Evolutionary conservation across 2,888 invertebrate species (phyloP), one percentile per base, ranked within the genome.

Genomic region (Lomographa bimaculata): DNA sequence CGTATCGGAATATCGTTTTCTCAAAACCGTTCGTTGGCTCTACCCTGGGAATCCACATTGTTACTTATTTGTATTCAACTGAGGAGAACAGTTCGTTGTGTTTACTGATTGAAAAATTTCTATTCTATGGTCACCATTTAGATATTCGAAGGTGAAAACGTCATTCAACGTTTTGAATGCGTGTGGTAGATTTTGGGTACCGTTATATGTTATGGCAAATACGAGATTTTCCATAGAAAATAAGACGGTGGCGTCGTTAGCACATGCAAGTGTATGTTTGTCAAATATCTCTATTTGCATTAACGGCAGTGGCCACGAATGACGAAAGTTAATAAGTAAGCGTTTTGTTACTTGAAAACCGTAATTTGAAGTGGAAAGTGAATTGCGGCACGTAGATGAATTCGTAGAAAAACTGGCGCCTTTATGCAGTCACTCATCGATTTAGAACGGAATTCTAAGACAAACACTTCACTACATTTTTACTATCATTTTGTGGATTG

Each of bases 1-100:
- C 18, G 57, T 71, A 79, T 80, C 61, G 72, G 82, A 79, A 85
- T 84, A 85, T 79, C 75, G 83, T 86, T 79, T 85, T 85, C 85
- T 83, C 67, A 81, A 86, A 85, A 86, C 81, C 75, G 83, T 84
- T 82, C 74, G 70, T 78, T 77, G 75, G 80, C 76, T 66, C 70
- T 67, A 75, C 69, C 72, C 72, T 76, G 81, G 79, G 85, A 83
- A 86, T 73, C 60, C 67, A 68, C 69, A 60, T 60, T 58, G 53
- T 41, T 26, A 39, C 62, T 69, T 62, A 77, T 87, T 85, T 63
- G 62, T 71, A 87, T 84, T 83, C 85, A 62, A 45, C 41, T 46
- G 51, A 38, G 50, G 51, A 43, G 41, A 46, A 44, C 37, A 57
- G 57, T 57, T 69, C 63, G 59, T 59, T 62, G 60, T 68, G 83